Evolutionary conservation across 2,797 vertebrate genomes (phyloP).

Genomic region (Typhlichthys eigenmanni): DNA sequence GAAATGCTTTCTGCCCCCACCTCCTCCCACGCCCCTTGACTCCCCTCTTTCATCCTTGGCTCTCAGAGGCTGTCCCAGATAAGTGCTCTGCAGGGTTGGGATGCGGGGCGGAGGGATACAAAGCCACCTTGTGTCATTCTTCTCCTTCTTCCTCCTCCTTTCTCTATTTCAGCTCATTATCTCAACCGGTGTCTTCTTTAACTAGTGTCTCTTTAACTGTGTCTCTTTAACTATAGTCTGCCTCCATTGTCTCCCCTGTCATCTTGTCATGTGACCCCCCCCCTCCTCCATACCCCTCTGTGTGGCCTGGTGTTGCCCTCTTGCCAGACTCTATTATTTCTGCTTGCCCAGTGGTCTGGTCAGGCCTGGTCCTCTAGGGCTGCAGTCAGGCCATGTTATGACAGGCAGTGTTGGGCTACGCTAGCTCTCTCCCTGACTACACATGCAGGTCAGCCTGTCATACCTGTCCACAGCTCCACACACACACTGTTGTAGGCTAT

Average conservation of each 20-base stretch:
- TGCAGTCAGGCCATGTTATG: slow-evolving; percentile 65
- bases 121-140: slow-evolving; percentile 17
- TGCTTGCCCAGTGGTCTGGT: slow-evolving; percentile 68
- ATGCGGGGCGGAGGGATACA: slow-evolving; percentile 6
- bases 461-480: slow-evolving; percentile 61
- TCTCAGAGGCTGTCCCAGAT: slow-evolving; percentile 16
- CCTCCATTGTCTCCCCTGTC: slow-evolving; percentile 33
- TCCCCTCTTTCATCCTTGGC: slow-evolving; percentile 28
- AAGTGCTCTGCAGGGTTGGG: slow-evolving; percentile 12
- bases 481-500: slow-evolving; percentile 39
- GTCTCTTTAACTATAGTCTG: slow-evolving; percentile 29
- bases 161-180: slow-evolving; percentile 56
- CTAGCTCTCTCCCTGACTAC: slow-evolving; percentile 59
- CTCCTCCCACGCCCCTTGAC: slow-evolving; percentile 12
- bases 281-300: slow-evolving; percentile 13
- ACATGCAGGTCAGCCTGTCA: slow-evolving; percentile 71
- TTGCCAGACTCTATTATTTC: slow-evolving; percentile 75
- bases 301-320: slow-evolving; percentile 67
- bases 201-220: slow-evolving; percentile 17
- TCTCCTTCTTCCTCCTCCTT: slow-evolving; percentile 24
- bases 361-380: slow-evolving; percentile 53
- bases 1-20: not conserved
- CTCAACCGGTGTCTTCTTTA: slow-evolving; percentile 28
- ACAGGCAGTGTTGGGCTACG: slow-evolving; percentile 71
- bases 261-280: slow-evolving; percentile 42